A percentile compares a stretch with the other conserved stretches of the same genome.
phyloP scores from a whole-genome alignment of 1,140 invertebrate genomes.

The Solen grandis region DNA sequence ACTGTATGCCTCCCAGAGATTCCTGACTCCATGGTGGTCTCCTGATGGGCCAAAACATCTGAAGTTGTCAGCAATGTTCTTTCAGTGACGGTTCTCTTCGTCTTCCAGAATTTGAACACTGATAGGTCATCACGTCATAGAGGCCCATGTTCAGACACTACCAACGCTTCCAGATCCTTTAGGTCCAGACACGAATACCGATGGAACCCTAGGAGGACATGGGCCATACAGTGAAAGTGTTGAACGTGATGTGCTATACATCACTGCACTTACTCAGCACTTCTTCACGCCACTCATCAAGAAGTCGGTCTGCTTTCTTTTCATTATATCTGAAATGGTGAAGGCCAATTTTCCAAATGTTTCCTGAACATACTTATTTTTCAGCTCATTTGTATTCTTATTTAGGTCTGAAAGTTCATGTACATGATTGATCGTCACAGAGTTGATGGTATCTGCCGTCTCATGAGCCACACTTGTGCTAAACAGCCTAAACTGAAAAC shows the following conservation, averaged over 20 bases:
- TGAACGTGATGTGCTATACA: background rate
- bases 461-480: constrained; percentile 1
- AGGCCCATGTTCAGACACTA: background rate
- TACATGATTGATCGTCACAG: constrained; percentile 25
- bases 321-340: constrained; percentile 32
- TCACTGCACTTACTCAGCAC: background rate
- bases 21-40: constrained; percentile 24
- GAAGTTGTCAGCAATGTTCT: background rate
- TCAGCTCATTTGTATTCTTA: background rate
- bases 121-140: constrained; percentile 4
- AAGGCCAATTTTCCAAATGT: constrained; percentile 12
- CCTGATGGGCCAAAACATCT: constrained; percentile 25
- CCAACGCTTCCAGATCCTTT: background rate
- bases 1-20: constrained; percentile 38
- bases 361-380: background rate
- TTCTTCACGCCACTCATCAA: constrained; percentile 24
- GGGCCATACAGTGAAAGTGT: constrained; percentile 44
- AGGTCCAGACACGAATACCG: background rate
- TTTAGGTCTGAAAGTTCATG: background rate
- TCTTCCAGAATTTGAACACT: constrained; percentile 20
- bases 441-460: constrained; percentile 15
- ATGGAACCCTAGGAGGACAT: constrained; percentile 38
- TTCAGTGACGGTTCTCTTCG: background rate
- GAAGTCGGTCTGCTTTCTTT: background rate
- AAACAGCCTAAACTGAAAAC: constrained; percentile 29